A percentile compares a stretch with the other conserved stretches of the same genome.
These are phyloP conservation scores for Cercocebus atys DNA, from an alignment of 2,113 vertebrate species.

Conservation along the genomic window DNA sequence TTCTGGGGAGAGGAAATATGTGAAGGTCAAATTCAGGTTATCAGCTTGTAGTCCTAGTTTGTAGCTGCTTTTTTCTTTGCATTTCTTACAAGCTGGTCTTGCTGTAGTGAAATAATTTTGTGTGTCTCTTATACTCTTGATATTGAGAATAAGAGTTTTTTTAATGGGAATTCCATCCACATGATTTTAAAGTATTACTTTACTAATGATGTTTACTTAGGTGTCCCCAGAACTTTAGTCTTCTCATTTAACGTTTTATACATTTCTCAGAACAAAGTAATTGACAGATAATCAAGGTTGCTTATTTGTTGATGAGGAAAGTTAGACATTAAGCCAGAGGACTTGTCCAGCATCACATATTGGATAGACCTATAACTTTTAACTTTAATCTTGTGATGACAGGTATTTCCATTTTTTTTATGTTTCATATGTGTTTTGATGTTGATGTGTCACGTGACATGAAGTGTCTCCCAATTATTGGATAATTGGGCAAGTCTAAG, in stretches of 20 bases:
- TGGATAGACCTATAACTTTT: background rate
- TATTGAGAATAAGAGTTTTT: background rate
- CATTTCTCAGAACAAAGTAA: background rate
- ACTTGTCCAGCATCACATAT: background rate
- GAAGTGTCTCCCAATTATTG: background rate
- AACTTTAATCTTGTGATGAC: background rate
- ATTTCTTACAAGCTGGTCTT: background rate
- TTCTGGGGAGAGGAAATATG: background rate
- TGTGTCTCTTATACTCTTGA: background rate
- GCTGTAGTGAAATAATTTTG: conserved; percentile 31
- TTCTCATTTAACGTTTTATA: background rate
- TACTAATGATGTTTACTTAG: background rate
- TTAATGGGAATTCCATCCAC: background rate
- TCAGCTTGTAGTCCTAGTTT: background rate
- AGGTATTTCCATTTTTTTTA: background rate
- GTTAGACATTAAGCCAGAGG: background rate
- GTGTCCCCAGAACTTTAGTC: background rate
- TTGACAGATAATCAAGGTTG: background rate
- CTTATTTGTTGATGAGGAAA: background rate
- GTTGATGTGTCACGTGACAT: background rate
- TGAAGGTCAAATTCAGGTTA: background rate
- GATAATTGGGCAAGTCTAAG: background rate
- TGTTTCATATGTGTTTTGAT: background rate
- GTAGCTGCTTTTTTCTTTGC: background rate
- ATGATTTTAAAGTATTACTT: conserved; percentile 24